Evolutionary conservation across 2,797 vertebrate genomes (phyloP).

Genomic region (Xyrichtys novacula): DNA sequence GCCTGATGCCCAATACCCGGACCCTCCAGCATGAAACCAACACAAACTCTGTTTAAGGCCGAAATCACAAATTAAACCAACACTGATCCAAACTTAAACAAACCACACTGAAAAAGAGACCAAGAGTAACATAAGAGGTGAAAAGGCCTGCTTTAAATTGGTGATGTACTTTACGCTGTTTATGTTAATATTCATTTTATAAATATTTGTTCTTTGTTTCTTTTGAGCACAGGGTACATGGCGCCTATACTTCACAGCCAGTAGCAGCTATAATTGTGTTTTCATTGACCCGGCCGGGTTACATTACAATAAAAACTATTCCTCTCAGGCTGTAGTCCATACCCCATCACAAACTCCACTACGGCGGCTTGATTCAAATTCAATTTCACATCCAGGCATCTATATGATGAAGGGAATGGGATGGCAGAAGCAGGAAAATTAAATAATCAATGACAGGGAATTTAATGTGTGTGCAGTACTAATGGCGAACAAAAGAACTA

Average conservation of each 20-base stretch:
- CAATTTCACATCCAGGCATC: neutral
- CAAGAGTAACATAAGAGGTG: neutral
- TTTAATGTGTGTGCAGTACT: neutral
- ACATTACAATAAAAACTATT: conserved; percentile 39
- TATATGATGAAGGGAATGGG: neutral
- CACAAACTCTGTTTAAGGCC: neutral
- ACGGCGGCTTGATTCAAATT: conserved; percentile 8
- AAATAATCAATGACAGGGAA: neutral
- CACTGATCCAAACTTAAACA: conserved; percentile 8
- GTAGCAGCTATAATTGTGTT: conserved; percentile 40
- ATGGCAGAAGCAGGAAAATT: neutral
- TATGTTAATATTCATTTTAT: neutral
- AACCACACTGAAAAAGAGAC: neutral
- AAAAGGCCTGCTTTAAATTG: neutral
- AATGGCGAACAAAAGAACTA: too few species aligned
- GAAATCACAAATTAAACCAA: conserved; percentile 11
- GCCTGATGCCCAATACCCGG: conserved; percentile 21
- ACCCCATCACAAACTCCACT: neutral
- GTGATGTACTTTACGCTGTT: neutral
- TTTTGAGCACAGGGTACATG: neutral
- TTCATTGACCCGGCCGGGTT: conserved; percentile 39
- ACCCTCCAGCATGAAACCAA: conserved; percentile 6
- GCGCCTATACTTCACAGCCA: conserved; percentile 8
- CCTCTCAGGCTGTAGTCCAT: conserved; percentile 16
- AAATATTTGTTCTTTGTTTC: neutral